Evolutionary conservation across 2,113 vertebrate species (phyloP).

Genomic region (Scytalopus superciliaris): DNA sequence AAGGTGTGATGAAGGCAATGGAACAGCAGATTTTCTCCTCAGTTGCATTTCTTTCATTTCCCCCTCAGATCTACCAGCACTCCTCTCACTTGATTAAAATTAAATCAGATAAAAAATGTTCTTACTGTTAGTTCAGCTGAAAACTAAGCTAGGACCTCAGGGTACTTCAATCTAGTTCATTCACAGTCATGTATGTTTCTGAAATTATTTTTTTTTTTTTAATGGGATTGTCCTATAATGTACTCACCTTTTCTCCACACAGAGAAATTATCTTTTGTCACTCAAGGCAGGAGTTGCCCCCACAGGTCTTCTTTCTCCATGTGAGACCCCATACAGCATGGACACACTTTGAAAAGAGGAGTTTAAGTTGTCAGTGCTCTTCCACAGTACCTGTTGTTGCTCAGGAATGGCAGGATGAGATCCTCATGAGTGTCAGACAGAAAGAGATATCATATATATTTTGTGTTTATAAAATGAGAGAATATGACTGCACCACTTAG

Average conservation of each 20-base stretch:
- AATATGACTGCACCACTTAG: background rate
- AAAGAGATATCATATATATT: background rate
- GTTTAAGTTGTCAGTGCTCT: background rate
- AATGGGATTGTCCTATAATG: rapidly evolving
- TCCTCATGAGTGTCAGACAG: background rate
- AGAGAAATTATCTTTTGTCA: background rate
- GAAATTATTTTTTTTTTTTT: background rate
- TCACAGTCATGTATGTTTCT: background rate
- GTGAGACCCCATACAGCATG: background rate
- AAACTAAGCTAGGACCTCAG: background rate
- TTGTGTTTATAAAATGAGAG: background rate
- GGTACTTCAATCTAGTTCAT: background rate
- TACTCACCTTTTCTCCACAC: background rate
- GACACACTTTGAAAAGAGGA: background rate
- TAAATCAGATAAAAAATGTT: background rate
- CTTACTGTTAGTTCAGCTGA: background rate
- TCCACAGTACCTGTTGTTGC: background rate
- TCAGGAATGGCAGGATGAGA: background rate
- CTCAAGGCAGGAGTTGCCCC: background rate
- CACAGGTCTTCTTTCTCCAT: rapidly evolving
- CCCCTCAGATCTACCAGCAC: background rate
- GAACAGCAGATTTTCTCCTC: background rate
- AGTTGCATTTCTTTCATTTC: background rate
- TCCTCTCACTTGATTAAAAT: background rate
- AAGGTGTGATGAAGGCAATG: background rate